Conservation (phyloP, 2,888 invertebrate genomes). For the Drosophila formosana region DNA sequence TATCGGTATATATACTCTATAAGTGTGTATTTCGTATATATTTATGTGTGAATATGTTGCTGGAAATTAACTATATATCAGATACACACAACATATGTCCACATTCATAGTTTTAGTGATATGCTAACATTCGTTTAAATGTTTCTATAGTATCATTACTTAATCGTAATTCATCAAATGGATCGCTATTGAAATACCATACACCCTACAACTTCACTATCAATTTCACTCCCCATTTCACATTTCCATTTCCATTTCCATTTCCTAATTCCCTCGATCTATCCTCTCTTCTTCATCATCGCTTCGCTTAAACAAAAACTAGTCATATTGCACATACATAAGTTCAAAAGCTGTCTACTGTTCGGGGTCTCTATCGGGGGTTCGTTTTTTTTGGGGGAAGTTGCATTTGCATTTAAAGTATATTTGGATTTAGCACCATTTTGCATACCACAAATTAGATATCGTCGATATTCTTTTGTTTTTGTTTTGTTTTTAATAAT, state of each 20-base stretch:
- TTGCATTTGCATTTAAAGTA: constrained; percentile 60
- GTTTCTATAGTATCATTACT: constrained; percentile 33
- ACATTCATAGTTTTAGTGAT: constrained; percentile 62
- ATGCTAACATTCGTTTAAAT: constrained; percentile 76
- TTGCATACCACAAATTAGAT: constrained; percentile 78
- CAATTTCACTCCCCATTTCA: constrained; percentile 6
- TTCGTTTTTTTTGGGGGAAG: constrained; percentile 28
- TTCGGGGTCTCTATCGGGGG: constrained; percentile 37
- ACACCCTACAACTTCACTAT: constrained; percentile 27
- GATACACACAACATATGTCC: constrained; percentile 33
- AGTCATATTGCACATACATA: constrained; percentile 86
- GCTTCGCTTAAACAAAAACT: constrained; percentile 81
- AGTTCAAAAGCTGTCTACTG: constrained; percentile 71
- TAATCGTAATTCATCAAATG: constrained; percentile 37
- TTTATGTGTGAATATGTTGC: constrained; percentile 22
- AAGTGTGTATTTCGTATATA: constrained; percentile 31
- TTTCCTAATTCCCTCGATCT: constrained; percentile 4
- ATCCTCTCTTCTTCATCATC: constrained; percentile 3
- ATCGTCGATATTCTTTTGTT: constrained; percentile 34
- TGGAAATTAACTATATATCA: constrained; percentile 42
- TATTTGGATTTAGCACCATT: constrained; percentile 86
- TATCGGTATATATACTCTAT: constrained; percentile 36
- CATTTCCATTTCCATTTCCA: constrained; percentile 3
- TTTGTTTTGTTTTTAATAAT: constrained; percentile 52
- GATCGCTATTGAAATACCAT: constrained; percentile 43